phyloP scores from a whole-genome alignment of 2,797 vertebrate genomes.

The Okamejei kenojei region DNA sequence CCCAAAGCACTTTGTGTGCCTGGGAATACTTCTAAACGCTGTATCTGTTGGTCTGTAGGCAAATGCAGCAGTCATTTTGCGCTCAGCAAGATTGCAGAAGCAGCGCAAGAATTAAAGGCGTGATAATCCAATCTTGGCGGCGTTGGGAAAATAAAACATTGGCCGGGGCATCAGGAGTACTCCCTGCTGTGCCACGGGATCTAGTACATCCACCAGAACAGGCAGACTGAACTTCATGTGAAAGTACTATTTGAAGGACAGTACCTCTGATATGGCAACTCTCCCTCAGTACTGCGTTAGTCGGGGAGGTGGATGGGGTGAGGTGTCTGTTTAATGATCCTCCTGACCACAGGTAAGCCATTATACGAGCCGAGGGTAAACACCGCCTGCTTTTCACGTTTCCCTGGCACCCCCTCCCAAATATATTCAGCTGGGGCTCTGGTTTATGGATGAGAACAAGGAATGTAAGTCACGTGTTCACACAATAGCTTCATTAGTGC shows the following conservation, averaged over 20 bases:
- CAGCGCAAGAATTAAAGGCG: background rate
- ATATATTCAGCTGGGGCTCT: background rate
- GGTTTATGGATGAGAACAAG: background rate
- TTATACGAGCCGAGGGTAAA: background rate
- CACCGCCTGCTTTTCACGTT: background rate
- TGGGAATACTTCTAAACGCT: background rate
- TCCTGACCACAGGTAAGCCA: background rate
- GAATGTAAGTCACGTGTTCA: background rate
- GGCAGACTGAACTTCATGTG: background rate
- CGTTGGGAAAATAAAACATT: background rate
- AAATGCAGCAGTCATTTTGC: slow-evolving; percentile 28
- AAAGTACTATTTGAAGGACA: background rate
- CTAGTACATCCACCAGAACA: background rate
- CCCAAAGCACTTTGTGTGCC: slow-evolving; percentile 6
- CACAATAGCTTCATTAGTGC: background rate
- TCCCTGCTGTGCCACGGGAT: background rate
- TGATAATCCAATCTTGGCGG: background rate
- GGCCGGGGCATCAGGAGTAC: slow-evolving; percentile 2
- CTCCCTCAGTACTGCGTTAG: background rate
- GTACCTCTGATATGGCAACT: background rate
- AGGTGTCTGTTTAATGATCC: background rate
- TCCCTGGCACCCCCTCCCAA: background rate
- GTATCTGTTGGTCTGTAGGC: background rate
- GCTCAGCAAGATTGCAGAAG: slow-evolving; percentile 24
- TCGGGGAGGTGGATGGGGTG: background rate